These are phyloP conservation scores for Thymelicus sylvestris DNA, from an alignment of 2,888 invertebrate species.

Conservation along the genomic window DNA sequence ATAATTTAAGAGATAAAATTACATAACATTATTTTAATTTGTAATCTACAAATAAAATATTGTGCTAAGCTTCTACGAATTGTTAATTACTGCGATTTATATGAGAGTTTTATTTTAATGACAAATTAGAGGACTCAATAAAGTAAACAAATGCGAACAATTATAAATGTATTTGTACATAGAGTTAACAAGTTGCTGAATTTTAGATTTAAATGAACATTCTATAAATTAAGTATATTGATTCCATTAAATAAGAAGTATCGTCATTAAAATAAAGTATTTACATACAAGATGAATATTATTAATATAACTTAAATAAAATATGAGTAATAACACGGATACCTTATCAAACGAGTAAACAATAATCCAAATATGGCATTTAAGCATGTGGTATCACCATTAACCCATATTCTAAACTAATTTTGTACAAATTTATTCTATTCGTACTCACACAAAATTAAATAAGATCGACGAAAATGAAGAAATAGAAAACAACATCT, in stretches of 20 bases:
- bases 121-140: not conserved
- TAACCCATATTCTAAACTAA: constrained; percentile 30
- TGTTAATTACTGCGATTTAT: not conserved
- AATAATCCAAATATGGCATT: constrained; percentile 32
- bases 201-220: too few species aligned
- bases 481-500: not conserved
- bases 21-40: constrained; percentile 39
- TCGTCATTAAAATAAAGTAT: constrained; percentile 3
- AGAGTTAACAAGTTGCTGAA: too few species aligned
- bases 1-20: constrained; percentile 48
- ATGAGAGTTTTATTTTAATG: not conserved
- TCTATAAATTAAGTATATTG: too few species aligned
- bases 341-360: constrained; percentile 10
- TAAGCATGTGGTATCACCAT: constrained; percentile 27
- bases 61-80: constrained; percentile 7
- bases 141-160: too few species aligned
- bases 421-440: constrained; percentile 31
- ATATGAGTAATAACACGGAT: constrained; percentile 7
- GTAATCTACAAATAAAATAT: constrained; percentile 8
- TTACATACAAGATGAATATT: not conserved
- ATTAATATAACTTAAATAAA: constrained; percentile 4
- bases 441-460: constrained; percentile 7
- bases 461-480: constrained; percentile 4
- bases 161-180: too few species aligned
- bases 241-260: not conserved